Conservation (phyloP, 2,888 invertebrate species). For the Tridacna crocea region DNA sequence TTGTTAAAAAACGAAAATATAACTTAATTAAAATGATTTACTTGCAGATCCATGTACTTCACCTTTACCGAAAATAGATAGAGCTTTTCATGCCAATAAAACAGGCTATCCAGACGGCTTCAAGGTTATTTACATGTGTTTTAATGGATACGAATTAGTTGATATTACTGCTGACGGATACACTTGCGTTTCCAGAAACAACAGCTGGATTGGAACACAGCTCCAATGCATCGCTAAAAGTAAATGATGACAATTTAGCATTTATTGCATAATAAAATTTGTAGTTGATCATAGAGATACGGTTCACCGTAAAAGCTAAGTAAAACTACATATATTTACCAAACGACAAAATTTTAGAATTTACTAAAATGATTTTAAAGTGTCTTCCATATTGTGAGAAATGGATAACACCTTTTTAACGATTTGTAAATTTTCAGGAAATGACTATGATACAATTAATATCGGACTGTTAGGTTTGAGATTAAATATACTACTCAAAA, state of each 20-base stretch:
- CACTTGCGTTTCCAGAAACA: background rate
- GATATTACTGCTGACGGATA: background rate
- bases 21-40: too few relatives aligned
- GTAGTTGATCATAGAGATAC: background rate
- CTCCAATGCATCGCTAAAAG: constrained; percentile 2
- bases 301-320: too few relatives aligned
- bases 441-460: too few relatives aligned
- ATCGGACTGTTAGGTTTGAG: too few relatives aligned
- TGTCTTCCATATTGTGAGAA: too few relatives aligned
- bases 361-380: too few relatives aligned
- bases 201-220: constrained; percentile 3
- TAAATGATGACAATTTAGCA: background rate
- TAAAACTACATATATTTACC: too few relatives aligned
- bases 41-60: constrained; percentile 6
- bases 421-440: too few relatives aligned
- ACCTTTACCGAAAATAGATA: background rate
- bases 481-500: too few relatives aligned
- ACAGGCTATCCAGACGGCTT: constrained; percentile 8
- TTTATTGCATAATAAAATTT: background rate
- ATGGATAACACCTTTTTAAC: too few relatives aligned
- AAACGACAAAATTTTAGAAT: too few relatives aligned
- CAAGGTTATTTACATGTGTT: background rate
- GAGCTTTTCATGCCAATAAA: background rate
- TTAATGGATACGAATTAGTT: background rate
- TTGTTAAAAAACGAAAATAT: too few relatives aligned